A percentile compares a stretch with the other conserved stretches of the same genome.
These are phyloP conservation scores for Aleadryas rufinucha DNA, from an alignment of 2,113 vertebrate genomes.

Conservation along the genomic window DNA sequence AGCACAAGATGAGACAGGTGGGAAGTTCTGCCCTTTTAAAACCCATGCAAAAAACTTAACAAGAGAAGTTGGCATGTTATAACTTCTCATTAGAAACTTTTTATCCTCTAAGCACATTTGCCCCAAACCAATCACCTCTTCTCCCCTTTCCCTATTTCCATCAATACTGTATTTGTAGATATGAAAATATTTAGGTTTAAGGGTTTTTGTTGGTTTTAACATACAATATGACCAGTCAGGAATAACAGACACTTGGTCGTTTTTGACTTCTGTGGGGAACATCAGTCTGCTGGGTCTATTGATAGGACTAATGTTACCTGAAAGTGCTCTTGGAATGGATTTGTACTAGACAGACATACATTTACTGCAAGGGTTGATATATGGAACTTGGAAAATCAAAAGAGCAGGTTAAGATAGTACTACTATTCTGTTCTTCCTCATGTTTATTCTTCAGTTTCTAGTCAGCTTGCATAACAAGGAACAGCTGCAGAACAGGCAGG, in stretches of 20 bases:
- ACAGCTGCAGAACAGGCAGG: slow-evolving; percentile 38
- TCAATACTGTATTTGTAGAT: neutral
- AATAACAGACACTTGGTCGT: neutral
- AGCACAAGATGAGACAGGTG: neutral
- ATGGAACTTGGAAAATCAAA: neutral
- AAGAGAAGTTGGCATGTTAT: neutral
- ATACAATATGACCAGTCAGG: neutral
- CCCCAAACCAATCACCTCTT: neutral
- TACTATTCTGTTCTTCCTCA: neutral
- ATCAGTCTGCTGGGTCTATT: neutral
- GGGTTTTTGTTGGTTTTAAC: neutral
- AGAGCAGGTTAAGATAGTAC: neutral
- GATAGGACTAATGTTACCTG: neutral
- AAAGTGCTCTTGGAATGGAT: neutral
- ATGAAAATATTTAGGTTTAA: neutral
- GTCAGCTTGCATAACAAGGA: slow-evolving; percentile 7
- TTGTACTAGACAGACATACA: neutral
- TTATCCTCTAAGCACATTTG: neutral
- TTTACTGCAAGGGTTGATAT: neutral
- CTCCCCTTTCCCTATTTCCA: neutral
- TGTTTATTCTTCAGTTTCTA: slow-evolving; percentile 10
- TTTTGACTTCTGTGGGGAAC: neutral
- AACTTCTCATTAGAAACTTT: neutral
- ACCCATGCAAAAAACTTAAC: neutral
- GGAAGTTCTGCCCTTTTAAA: neutral